Evolutionary conservation across 2,797 vertebrate genomes (phyloP), one percentile per base, ranked within the genome.

Genomic region (Myotis pilosus): DNA sequence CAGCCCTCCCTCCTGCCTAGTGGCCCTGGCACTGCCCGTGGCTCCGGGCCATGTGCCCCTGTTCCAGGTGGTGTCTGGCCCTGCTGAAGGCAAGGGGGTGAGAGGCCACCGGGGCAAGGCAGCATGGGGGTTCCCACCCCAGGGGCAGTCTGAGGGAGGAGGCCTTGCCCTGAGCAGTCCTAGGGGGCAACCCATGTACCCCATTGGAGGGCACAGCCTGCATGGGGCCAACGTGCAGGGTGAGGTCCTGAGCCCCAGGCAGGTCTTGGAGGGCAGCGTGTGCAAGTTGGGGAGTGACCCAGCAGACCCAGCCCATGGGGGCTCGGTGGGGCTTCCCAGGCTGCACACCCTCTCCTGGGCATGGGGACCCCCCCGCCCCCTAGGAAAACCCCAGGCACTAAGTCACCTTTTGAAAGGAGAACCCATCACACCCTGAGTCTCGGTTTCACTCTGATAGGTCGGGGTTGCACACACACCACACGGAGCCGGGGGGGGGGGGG

Each of bases 381-480:
- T 5, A 55, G 90, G 71, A 94, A 95, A 93, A 23, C 12, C 64
- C 93, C 0, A 0, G 30, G 28, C 38, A 30, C 41, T 20, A 5
- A 49, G 79, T 80, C 71, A 79, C 47, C 75, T 57, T 30, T 25
- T 60, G 47, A 93, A 85, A 88, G 16, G 22, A 66, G n/a, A 91
- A 64, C 36, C 49, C 3, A 3, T 30, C 36, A n/a, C 0, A 0
- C 16, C 2, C 9, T 0, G 15, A 36, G 57, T 62, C 75, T 91
- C 20, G 0, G 88, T 95, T 95, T 94, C 95, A 19, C 33, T 95
- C 55, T 93, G 89, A 96, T 82, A 90, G 62, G 60, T 84, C 74
- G 0, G 30, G 13, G 2, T 6, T 16, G 62, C 62, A 64, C 82
- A 0, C 9, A 0, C 2, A 5, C 68, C 4, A 1, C 38, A 17